Base-by-base conservation (phyloP, 2,113 vertebrate genomes). In the Oncorhynchus keta region DNA sequence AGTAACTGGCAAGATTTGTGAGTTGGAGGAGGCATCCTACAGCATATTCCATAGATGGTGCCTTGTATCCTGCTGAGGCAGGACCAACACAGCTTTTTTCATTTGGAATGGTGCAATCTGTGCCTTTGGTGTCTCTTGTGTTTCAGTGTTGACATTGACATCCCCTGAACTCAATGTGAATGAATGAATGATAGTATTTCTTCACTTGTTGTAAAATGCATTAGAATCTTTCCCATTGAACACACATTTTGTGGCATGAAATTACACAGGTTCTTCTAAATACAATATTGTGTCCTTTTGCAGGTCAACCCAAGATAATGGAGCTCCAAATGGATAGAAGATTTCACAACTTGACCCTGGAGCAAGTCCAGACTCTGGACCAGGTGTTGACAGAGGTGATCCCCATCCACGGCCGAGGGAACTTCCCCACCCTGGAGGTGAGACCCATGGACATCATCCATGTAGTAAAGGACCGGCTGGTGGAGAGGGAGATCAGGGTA, bases 381-480 rank as follows among this genome's bases (percentile, higher is more conserved):
- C 84, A 95, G 82, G 95, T 99, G 75, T 90, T 99, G 82, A 93
- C 93, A 1, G 96, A 98, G 89, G 90, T 94, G n/a, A 95, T 97
- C 86, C 97, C 97, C 68, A 94, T 99, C 88, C 96, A 99, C 2
- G 98, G 98, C 51, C 92, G 95, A 84, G 97, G 97, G 4, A 96
- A 99, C 89, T 99, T 99, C 22, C 98, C 98, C 0, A 99, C 98
- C 0, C 78, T 99, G 89, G 96, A 98, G 82, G 95, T 99, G 77
- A 97, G 96, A 88, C 97, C 92, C 0, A 98, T 97, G 92, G 94
- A 99, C 86, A 96, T 99, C 14, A 97, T 99, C 71, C 94, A 88
- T 2, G 83, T 95, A 82, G 96, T 99, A 61, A 96, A 94, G 87
- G 92, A 96, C 18, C 92, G 96, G 76, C 95, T 99, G 48, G 83